Evolutionary conservation across 1,140 invertebrate genomes (phyloP), one percentile per base, ranked within the genome.

Genomic region (Trypoxylus dichotomus): DNA sequence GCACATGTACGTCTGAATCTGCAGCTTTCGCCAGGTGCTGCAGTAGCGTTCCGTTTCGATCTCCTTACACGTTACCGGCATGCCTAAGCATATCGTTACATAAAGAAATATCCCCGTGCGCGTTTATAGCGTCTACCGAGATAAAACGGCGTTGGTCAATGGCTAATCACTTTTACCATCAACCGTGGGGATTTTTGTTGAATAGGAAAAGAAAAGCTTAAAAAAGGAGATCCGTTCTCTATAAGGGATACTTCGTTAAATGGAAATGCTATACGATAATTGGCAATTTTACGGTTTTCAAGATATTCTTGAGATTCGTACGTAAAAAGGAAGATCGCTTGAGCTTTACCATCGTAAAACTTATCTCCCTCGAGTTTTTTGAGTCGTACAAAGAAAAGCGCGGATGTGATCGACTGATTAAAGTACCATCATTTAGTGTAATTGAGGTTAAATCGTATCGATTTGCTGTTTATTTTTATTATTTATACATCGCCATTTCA

Each of bases 1-100:
- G 63, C 63, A 68, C 63, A 68, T 68, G 63, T 68, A 29, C 19
- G 63, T 47, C 11, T 47, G n/a, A 47, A 11, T 3, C 63, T 21
- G 63, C 63, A 68, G 63, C 63, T 68, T 68, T 68, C 63, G 63
- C 63, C 63, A 68, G 63, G 63, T 68, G 63, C 63, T 68, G 63
- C 63, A 68, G 13, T 68, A 47, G 11, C n/a, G 3, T 47, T n/a
- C n/a, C n/a, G n/a, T n/a, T n/a, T n/a, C n/a, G n/a, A n/a, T n/a
- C n/a, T n/a, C n/a, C n/a, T 13, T 47, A n/a, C n/a, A 47, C n/a
- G n/a, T 47, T 47, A 47, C 32, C 15, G n/a, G 43, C 43, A n/a
- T 47, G n/a, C 43, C 43, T 47, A 47, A 19, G 15, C 43, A 19
- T 47, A 47, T 47, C 43, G 43, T 47, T 47, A 47, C 43, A 47